Evolutionary conservation across 2,113 vertebrate species (phyloP).

Genomic region (Emydocephalus ijimae): DNA sequence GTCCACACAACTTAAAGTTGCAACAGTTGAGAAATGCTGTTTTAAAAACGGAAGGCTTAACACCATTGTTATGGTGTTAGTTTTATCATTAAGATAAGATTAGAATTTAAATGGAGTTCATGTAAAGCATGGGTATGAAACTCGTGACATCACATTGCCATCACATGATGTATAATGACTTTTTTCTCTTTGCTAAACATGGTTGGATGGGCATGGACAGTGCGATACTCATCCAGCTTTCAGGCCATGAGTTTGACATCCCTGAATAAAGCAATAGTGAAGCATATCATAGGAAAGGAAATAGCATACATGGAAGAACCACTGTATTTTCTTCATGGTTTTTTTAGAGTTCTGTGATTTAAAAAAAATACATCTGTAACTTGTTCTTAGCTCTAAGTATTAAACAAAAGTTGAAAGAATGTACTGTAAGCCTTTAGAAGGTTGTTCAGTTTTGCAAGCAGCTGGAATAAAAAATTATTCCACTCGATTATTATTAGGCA

Average conservation of each 20-base stretch:
- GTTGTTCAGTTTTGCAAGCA: background rate
- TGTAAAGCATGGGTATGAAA: background rate
- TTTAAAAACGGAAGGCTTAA: background rate
- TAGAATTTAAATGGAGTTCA: background rate
- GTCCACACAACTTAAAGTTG: background rate
- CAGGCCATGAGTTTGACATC: no score
- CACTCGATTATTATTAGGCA: background rate
- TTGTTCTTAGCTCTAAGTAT: background rate
- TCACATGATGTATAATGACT: no score
- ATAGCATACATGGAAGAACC: slow-evolving; percentile 23
- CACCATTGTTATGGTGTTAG: background rate
- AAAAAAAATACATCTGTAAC: background rate
- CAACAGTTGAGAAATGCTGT: no score
- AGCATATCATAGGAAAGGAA: background rate
- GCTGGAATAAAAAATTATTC: background rate
- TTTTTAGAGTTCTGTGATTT: background rate
- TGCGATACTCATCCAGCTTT: no score
- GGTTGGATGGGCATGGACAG: no score
- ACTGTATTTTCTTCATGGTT: slow-evolving; percentile 15
- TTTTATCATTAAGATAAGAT: background rate
- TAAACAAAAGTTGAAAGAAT: background rate
- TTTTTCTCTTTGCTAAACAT: no score
- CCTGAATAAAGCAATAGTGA: background rate
- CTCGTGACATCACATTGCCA: no score
- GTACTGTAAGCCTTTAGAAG: background rate